Percentiles rank a stretch among this genome's conserved stretches.
Evolutionary conservation across 2,113 vertebrate species (phyloP).

Genomic region (Laterallus jamaicensis): DNA sequence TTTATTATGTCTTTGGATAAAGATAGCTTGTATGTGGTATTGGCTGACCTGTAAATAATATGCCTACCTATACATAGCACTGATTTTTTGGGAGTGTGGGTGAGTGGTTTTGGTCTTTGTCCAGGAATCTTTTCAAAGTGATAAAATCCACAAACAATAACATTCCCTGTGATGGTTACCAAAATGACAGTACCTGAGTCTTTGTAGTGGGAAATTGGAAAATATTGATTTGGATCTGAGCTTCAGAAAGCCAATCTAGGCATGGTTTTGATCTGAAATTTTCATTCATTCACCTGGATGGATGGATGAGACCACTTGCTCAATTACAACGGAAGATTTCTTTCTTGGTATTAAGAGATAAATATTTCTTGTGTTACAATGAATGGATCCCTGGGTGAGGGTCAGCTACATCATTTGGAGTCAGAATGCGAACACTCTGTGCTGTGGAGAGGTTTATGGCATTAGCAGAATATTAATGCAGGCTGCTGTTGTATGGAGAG

Average conservation of each 20-base stretch:
- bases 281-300: not conserved
- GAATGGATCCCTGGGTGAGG: not conserved
- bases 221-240: not conserved
- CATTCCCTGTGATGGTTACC: not conserved
- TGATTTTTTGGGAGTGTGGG: not conserved
- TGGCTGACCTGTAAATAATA: not conserved
- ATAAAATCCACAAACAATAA: not conserved
- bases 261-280: not conserved
- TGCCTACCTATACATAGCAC: not conserved
- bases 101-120: not conserved
- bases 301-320: not conserved
- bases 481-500: fast-evolving
- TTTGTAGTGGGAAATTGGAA: not conserved
- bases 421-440: not conserved
- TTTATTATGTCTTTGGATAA: not conserved
- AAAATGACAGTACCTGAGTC: not conserved
- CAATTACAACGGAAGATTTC: not conserved
- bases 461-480: not conserved
- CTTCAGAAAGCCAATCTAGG: not conserved
- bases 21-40: not conserved
- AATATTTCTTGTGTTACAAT: not conserved
- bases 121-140: not conserved
- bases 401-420: not conserved
- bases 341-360: not conserved
- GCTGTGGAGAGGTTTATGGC: not conserved